These are phyloP conservation scores for Strigops habroptila DNA, from an alignment of 2,113 vertebrate species.

Conservation along the genomic window DNA sequence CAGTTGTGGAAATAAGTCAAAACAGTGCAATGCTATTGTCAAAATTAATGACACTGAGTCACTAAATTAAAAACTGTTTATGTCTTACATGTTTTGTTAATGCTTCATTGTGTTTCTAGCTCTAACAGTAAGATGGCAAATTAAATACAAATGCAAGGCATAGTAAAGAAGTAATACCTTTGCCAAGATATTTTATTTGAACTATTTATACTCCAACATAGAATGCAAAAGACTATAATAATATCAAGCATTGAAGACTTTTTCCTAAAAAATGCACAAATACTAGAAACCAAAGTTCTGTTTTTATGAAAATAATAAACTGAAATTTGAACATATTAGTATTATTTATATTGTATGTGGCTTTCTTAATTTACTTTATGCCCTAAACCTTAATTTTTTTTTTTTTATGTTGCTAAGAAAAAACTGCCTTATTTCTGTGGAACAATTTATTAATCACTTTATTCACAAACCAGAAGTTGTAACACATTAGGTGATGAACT, in stretches of 20 bases:
- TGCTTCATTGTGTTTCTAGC: not conserved
- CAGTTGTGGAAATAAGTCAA: not conserved
- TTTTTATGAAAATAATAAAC: not conserved
- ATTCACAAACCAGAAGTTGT: not conserved
- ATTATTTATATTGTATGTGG: not conserved
- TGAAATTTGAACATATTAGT: not conserved
- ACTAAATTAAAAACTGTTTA: not conserved
- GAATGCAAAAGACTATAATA: not conserved
- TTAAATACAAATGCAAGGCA: not conserved
- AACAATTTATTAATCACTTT: not conserved
- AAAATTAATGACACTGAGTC: not conserved
- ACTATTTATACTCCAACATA: not conserved
- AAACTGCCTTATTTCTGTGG: not conserved
- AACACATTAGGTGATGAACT: not conserved
- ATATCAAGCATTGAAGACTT: not conserved
- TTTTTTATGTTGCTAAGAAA: not conserved
- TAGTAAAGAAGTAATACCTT: not conserved
- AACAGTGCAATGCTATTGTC: not conserved
- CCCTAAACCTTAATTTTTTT: too few species aligned
- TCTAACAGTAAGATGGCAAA: not conserved
- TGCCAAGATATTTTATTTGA: not conserved
- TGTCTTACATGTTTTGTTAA: not conserved
- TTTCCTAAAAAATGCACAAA: not conserved
- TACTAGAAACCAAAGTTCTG: not conserved
- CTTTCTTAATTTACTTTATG: not conserved